Base-by-base conservation (phyloP, 2,888 invertebrate genomes). In the Mycalesis mineus region DNA sequence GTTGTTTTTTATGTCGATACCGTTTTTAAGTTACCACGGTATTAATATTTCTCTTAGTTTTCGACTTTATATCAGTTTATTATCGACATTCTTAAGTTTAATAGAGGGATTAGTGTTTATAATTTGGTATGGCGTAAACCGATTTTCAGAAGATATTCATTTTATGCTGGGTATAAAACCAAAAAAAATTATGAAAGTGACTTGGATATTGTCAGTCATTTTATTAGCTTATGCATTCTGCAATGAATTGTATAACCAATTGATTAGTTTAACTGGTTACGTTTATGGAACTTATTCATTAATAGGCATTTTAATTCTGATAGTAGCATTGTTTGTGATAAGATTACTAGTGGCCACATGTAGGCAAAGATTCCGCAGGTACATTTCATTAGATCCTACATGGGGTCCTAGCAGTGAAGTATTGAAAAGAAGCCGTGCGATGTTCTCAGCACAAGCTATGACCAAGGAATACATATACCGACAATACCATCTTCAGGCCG, bases 401-500 rank as follows among this genome's bases (percentile, higher is more conserved):
- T 90, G 90, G 90, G 88, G 87, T 0, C 89, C 90, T 0, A 70
- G 66, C 29, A 76, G 68, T 45, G 79, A 80, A 1, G 55, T 88
- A 9, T 67, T 90, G 48, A 74, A 73, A 60, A 72, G 88, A 2
- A 89, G 90, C 60, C 74, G 90, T 45, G 82, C 80, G 1, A 88
- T 90, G 90, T 90, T 90, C 68, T 77, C 80, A 1, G 86, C 88
- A 4, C 86, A 89, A 55, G 88, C 89, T 2, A 89, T 89, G 89
- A 90, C 90, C 11, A 90, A 90, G 62, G 90, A 90, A 68, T 90
- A 89, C 63, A 76, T 90, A 69, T 90, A 90, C 64, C 74, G 90
- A 0, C 90, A 89, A 65, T 86, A 88, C 62, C 86, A 88, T 58
- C 70, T 89, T 33, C 84, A 87, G 56, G 86, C 87, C 0, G 86